These are phyloP conservation scores for Novumbra hubbsi DNA, from an alignment of 2,797 vertebrate species.

Conservation along the genomic window DNA sequence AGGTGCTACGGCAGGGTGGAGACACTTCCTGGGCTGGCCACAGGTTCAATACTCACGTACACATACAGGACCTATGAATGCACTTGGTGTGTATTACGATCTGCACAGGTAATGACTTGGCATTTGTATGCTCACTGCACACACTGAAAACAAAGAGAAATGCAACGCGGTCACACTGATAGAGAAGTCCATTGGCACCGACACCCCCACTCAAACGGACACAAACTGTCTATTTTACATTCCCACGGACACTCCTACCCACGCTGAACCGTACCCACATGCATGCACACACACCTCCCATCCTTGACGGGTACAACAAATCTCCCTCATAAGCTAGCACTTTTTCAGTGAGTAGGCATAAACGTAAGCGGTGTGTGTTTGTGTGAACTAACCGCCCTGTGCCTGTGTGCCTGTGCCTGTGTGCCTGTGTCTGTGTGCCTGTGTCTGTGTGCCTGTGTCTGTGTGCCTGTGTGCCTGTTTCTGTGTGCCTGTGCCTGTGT, in stretches of 20 bases:
- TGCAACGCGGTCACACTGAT: not conserved
- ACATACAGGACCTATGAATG: constrained; percentile 18
- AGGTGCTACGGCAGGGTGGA: constrained; percentile 55
- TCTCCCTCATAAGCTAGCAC: constrained; percentile 16
- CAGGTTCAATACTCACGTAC: constrained; percentile 8
- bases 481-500: not conserved
- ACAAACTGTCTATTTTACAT: not conserved
- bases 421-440: not conserved
- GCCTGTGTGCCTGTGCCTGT: not conserved
- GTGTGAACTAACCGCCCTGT: not conserved
- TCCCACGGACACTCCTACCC: not conserved
- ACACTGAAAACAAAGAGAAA: constrained; percentile 19
- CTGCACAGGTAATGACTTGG: not conserved
- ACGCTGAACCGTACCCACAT: constrained; percentile 1
- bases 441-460: not conserved
- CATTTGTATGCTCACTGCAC: not conserved
- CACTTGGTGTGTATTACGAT: not conserved
- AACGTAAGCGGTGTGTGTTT: constrained; percentile 25
- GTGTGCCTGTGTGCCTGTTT: too few relatives aligned
- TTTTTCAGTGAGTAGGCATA: constrained; percentile 17
- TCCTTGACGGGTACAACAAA: constrained; percentile 33
- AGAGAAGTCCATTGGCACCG: not conserved
- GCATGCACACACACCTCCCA: not conserved
- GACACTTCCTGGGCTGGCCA: constrained; percentile 71
- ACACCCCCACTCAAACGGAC: constrained; percentile 17